These are phyloP conservation scores for Ifrita kowaldi DNA, from an alignment of 2,113 vertebrate species.

Conservation along the genomic window DNA sequence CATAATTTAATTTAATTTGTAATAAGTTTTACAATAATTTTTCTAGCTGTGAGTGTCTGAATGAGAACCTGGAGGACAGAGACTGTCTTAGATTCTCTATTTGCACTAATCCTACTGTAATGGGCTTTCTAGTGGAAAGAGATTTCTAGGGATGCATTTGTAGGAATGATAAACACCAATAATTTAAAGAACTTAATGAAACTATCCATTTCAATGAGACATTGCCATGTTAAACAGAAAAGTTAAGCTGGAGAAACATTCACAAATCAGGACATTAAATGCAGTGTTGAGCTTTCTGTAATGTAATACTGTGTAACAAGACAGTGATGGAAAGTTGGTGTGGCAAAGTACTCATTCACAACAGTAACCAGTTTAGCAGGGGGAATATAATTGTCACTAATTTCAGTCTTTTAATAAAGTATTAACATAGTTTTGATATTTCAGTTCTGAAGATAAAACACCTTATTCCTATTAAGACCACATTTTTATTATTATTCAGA, in stretches of 20 bases:
- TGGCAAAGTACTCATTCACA: background rate
- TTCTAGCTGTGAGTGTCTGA: background rate
- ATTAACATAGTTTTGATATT: background rate
- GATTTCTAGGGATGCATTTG: background rate
- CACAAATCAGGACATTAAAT: constrained; percentile 1
- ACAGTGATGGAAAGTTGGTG: background rate
- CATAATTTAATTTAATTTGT: background rate
- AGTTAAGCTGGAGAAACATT: background rate
- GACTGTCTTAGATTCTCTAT: background rate
- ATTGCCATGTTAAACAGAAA: background rate
- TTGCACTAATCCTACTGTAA: background rate
- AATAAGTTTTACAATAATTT: background rate
- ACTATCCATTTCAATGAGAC: constrained; percentile 25
- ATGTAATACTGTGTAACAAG: background rate
- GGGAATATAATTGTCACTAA: background rate
- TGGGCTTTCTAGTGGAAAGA: background rate
- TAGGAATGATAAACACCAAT: constrained; percentile 20
- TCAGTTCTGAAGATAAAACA: background rate
- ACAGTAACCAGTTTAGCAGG: background rate
- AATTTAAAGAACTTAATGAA: constrained; percentile 24
- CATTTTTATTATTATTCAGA: background rate
- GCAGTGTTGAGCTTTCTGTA: background rate
- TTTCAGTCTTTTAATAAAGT: background rate
- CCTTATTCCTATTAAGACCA: background rate
- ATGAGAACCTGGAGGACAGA: background rate